Percentiles rank a stretch among this genome's conserved stretches.
Conservation (phyloP, 1,140 invertebrate species). For the Drosophila ercepeae region DNA sequence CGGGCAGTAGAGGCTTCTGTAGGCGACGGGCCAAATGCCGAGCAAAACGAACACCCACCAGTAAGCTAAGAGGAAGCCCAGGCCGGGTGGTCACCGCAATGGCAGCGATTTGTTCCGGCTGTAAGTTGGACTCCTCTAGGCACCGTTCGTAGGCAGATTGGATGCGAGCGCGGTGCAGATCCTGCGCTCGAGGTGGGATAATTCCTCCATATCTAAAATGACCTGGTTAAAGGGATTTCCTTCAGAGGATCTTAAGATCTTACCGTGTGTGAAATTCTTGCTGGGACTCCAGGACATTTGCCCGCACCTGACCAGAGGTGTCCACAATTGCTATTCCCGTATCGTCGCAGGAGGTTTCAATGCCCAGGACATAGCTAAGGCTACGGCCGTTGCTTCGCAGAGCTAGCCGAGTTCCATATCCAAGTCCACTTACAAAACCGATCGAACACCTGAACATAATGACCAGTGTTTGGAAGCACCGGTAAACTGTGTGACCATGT, state of each 20-base stretch:
- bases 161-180: slow-evolving; percentile 93
- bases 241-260: slow-evolving; percentile 10
- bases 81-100: slow-evolving; percentile 96
- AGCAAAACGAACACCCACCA: slow-evolving; percentile 93
- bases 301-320: slow-evolving; percentile 89
- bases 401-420: not conserved
- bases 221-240: not conserved
- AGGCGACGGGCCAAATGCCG: slow-evolving; percentile 89
- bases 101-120: slow-evolving; percentile 92
- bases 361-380: slow-evolving; percentile 87
- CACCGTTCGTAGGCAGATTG: slow-evolving; percentile 89
- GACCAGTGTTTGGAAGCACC: not conserved
- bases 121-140: slow-evolving; percentile 87
- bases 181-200: slow-evolving; percentile 92
- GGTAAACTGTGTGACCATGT: not conserved
- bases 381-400: slow-evolving; percentile 7
- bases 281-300: slow-evolving; percentile 92
- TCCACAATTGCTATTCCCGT: slow-evolving; percentile 95
- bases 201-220: slow-evolving; percentile 93
- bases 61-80: slow-evolving; percentile 90
- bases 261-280: slow-evolving; percentile 90
- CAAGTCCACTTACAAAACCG: not conserved
- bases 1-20: slow-evolving; percentile 95
- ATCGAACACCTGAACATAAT: slow-evolving; percentile 18
- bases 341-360: slow-evolving; percentile 99